Percentiles rank a stretch among this genome's conserved stretches.
Evolutionary conservation across 2,888 invertebrate genomes (phyloP).

Genomic region (Acanthococcus lagerstroemiae): DNA sequence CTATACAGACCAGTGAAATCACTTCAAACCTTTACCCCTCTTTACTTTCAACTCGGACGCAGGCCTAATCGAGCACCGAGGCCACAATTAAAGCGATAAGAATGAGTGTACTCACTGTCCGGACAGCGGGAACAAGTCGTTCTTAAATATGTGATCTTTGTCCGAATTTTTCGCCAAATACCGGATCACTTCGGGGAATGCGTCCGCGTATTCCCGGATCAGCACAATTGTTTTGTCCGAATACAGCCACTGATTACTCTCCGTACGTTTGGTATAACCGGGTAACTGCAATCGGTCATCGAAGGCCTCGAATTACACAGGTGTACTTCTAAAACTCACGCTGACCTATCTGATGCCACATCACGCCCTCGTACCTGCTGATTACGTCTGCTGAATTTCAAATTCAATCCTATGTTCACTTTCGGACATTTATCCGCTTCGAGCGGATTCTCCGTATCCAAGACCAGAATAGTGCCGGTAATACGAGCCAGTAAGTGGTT

Average conservation of each 20-base stretch:
- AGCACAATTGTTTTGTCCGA: conserved; percentile 62
- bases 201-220: conserved; percentile 56
- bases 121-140: conserved; percentile 6
- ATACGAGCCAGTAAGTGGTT: conserved; percentile 67
- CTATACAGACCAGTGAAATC: too few species aligned
- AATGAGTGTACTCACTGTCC: conserved; percentile 4
- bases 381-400: conserved; percentile 74
- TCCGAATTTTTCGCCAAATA: conserved; percentile 8
- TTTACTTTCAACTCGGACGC: too few species aligned
- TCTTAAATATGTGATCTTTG: conserved; percentile 15
- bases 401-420: conserved; percentile 77
- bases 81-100: too few species aligned
- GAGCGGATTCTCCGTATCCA: conserved; percentile 42
- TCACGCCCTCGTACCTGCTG: conserved; percentile 51
- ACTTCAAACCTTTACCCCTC: too few species aligned
- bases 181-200: conserved; percentile 56
- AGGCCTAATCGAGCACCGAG: too few species aligned
- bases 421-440: conserved; percentile 42
- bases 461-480: conserved; percentile 66
- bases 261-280: conserved; percentile 65
- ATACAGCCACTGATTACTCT: conserved; percentile 66
- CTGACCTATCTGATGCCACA: too few species aligned
- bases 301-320: too few species aligned
- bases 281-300: conserved; percentile 55
- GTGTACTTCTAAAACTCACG: too few species aligned